Evolutionary conservation across 2,888 invertebrate species (phyloP), one percentile per base, ranked within the genome.

Genomic region (Platycheirus rosarum): DNA sequence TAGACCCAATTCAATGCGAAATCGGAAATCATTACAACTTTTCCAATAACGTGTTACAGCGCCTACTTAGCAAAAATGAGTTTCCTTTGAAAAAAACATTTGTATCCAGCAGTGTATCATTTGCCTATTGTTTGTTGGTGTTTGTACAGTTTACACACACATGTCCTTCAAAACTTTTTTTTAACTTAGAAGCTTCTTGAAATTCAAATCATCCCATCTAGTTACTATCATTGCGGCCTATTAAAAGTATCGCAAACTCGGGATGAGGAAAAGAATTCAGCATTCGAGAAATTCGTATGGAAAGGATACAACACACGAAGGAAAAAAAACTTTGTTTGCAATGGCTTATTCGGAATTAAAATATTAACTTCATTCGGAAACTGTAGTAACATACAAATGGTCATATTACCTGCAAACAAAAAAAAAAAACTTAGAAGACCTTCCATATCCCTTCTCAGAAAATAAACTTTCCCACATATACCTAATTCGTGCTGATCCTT

Each of bases 351-450:
- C 62, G 8, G 80, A 76, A 80, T 80, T 76, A 76, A 80, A 80
- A 75, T 80, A 80, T 80, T 76, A 76, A 80, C 80, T 80, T 70
- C 53, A 80, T 76, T 80, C 62, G 18, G 70, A 76, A 76, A 76
- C 80, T 80, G 66, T 55, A 62, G 70, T 53, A 55, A 80, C 76
- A 80, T 80, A 80, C 76, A 80, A 80, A 80, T 80, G 70, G 70
- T 48, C 51, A 70, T 48, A 80, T 80, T 80, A 80, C 80, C 80
- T 80, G 80, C 60, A 66, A 75, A 70, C 63, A 65, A 80, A 75
- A 80, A 71, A 71, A 63, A 76, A 53, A 16, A 66, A 46, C 9
- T 29, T 2, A 57, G 16, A 11, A 20, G 49, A 26, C 23, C 13
- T 20, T 55, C 13, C 23, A 13, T 14, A 20, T 35, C 51, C 42